phyloP scores from a whole-genome alignment of 1,140 invertebrate species.

The Physella acuta region DNA sequence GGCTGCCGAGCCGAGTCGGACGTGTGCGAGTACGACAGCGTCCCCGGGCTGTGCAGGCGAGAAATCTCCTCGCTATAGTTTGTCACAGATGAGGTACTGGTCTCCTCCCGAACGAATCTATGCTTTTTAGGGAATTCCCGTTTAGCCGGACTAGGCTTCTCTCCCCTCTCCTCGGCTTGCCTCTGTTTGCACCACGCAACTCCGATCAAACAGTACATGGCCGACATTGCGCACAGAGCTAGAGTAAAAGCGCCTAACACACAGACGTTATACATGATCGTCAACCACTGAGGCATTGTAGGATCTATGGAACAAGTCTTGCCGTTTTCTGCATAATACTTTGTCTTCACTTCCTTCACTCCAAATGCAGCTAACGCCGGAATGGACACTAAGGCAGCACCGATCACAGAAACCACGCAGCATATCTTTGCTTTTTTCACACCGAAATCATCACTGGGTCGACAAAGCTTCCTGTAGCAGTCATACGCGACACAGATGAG shows the following conservation, averaged over 20 bases:
- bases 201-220: slow-evolving; percentile 18
- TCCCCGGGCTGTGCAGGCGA: slow-evolving; percentile 12
- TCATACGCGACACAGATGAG: slow-evolving; percentile 20
- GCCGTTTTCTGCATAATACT: not conserved
- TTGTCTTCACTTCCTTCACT: slow-evolving; percentile 6
- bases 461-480: slow-evolving; percentile 20
- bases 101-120: slow-evolving; percentile 18
- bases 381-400: slow-evolving; percentile 10
- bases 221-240: slow-evolving; percentile 9
- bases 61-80: slow-evolving; percentile 16
- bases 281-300: slow-evolving; percentile 5
- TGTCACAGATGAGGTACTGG: slow-evolving; percentile 15
- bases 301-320: slow-evolving; percentile 13
- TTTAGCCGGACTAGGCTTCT: slow-evolving; percentile 17
- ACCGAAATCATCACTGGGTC: slow-evolving; percentile 5
- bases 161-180: slow-evolving; percentile 18
- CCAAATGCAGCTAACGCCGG: slow-evolving; percentile 11
- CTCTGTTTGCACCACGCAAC: slow-evolving; percentile 9
- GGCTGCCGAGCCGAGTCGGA: slow-evolving; percentile 9
- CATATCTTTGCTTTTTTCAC: slow-evolving; percentile 14
- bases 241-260: slow-evolving; percentile 15
- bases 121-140: slow-evolving; percentile 23
- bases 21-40: not conserved
- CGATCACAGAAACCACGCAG: slow-evolving; percentile 2
- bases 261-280: slow-evolving; percentile 16